phyloP scores from a whole-genome alignment of 2,888 invertebrate species.

The Cheilosia vulpina region DNA sequence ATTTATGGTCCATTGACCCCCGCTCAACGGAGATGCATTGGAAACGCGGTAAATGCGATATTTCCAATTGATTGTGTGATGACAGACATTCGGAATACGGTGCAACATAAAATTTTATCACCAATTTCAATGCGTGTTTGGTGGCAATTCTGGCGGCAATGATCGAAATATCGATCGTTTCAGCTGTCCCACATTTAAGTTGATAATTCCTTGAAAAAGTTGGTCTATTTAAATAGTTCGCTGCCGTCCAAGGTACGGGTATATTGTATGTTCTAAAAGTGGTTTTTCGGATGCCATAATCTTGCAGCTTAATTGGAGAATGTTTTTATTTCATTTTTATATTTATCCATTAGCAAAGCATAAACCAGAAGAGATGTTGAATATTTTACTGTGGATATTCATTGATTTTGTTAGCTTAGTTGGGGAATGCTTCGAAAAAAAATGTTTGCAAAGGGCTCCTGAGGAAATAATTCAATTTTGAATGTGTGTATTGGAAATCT shows the following conservation, averaged over 20 bases:
- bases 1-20: conserved; percentile 59
- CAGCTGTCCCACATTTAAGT: conserved; percentile 33
- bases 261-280: neutral
- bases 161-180: conserved; percentile 25
- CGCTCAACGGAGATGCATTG: neutral
- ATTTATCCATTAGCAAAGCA: conserved; percentile 6
- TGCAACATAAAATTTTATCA: conserved; percentile 56
- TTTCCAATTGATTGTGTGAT: conserved; percentile 50
- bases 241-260: conserved; percentile 18
- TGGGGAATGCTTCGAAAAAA: too few species aligned
- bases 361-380: neutral
- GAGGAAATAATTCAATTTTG: too few species aligned
- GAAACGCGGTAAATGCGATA: conserved; percentile 26
- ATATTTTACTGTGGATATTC: neutral
- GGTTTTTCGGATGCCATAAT: conserved; percentile 16
- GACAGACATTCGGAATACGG: conserved; percentile 54
- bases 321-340: conserved; percentile 39
- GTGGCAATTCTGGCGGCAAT: conserved; percentile 40
- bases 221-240: conserved; percentile 35
- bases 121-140: conserved; percentile 45
- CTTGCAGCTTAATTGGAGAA: neutral
- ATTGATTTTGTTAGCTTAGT: neutral
- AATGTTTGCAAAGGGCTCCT: too few species aligned
- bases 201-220: conserved; percentile 25
- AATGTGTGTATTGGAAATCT: too few species aligned